These are phyloP conservation scores for Neoniphon sammara DNA, from an alignment of 2,797 vertebrate genomes.

Conservation along the genomic window DNA sequence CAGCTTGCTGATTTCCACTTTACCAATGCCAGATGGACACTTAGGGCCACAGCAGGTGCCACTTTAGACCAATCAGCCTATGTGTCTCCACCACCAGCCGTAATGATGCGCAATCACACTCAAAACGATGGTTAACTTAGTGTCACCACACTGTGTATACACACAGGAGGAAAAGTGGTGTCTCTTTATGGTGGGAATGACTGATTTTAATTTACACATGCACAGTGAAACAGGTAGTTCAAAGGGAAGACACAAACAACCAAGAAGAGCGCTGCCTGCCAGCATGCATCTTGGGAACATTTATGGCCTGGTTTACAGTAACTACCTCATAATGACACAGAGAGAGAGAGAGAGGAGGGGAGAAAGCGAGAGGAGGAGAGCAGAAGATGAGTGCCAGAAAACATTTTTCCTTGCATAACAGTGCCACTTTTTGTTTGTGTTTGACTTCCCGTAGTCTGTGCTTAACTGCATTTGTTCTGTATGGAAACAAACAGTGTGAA, in stretches of 20 bases:
- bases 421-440: slow-evolving; percentile 26
- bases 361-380: slow-evolving; percentile 10
- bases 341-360: slow-evolving; percentile 21
- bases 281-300: slow-evolving; percentile 62
- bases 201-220: slow-evolving; percentile 51
- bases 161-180: slow-evolving; percentile 28
- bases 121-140: slow-evolving; percentile 39
- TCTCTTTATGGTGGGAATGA: slow-evolving; percentile 31
- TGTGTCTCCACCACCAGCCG: slow-evolving; percentile 18
- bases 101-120: slow-evolving; percentile 37
- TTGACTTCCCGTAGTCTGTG: slow-evolving; percentile 46
- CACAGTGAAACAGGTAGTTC: slow-evolving; percentile 37
- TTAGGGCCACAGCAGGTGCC: slow-evolving; percentile 8
- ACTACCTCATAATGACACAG: slow-evolving; percentile 61
- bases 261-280: slow-evolving; percentile 51
- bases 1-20: neutral
- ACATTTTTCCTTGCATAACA: slow-evolving; percentile 32
- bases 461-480: slow-evolving; percentile 21
- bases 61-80: slow-evolving; percentile 25
- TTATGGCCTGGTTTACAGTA: slow-evolving; percentile 64
- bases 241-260: slow-evolving; percentile 40
- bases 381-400: slow-evolving; percentile 55
- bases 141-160: neutral
- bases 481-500: neutral
- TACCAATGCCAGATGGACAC: slow-evolving; percentile 11